These are phyloP conservation scores for Microplitis demolitor DNA, from an alignment of 1,140 invertebrate genomes.

Conservation along the genomic window DNA sequence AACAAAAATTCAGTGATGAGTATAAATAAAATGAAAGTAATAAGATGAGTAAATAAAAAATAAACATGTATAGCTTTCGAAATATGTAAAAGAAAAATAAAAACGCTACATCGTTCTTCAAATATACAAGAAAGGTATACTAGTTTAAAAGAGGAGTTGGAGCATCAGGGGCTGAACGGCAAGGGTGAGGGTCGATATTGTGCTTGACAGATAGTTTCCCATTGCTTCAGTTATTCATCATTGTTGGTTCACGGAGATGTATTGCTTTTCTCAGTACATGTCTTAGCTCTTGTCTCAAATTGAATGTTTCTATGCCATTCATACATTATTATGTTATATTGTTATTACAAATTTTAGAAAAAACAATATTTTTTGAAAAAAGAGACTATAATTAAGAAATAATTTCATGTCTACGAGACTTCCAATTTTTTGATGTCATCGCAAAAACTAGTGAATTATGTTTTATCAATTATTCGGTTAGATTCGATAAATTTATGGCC, in stretches of 20 bases:
- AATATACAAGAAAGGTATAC: slow-evolving; percentile 18
- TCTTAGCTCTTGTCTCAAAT: slow-evolving; percentile 54
- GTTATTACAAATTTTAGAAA: neutral
- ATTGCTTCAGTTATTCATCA: slow-evolving; percentile 60
- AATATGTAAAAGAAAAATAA: slow-evolving; percentile 5
- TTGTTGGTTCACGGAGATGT: slow-evolving; percentile 57
- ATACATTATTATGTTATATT: slow-evolving; percentile 10
- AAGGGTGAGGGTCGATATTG: slow-evolving; percentile 61
- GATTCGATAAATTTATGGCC: no score
- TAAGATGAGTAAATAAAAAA: slow-evolving; percentile 42
- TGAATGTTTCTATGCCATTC: slow-evolving; percentile 39
- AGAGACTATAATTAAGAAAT: no score
- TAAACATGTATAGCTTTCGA: slow-evolving; percentile 8
- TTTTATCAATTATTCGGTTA: no score
- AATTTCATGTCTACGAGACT: no score
- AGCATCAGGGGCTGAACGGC: slow-evolving; percentile 51
- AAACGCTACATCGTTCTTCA: slow-evolving; percentile 10
- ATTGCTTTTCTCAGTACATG: slow-evolving; percentile 55
- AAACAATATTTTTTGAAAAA: neutral
- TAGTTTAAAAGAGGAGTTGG: slow-evolving; percentile 16
- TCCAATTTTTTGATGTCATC: no score
- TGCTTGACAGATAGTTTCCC: slow-evolving; percentile 63
- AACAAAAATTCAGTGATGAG: no score
- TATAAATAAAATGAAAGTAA: no score
- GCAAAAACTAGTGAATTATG: no score